Base-by-base conservation (phyloP, 2,888 invertebrate species). In the Sclerodermus sp. region DNA sequence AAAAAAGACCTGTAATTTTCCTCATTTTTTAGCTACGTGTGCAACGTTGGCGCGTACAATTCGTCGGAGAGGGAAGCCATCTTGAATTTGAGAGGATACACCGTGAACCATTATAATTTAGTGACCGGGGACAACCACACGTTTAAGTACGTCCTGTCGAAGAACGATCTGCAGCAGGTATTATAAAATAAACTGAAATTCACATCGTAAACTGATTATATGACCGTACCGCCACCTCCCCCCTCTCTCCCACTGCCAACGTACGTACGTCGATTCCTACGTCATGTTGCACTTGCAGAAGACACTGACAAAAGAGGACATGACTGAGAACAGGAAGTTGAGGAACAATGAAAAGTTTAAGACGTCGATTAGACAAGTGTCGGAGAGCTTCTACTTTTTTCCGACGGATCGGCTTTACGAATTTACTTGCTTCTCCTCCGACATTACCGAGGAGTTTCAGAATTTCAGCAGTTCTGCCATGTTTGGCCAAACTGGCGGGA, bases 11-110 rank as follows among this genome's bases (percentile, higher is more conserved):
- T n/a, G n/a, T n/a, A n/a, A n/a, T n/a, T n/a, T n/a, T n/a, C n/a
- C n/a, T n/a, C n/a, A n/a, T n/a, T n/a, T n/a, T 55, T 3, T 69
- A 87, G 87, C 15, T 85, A 85, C 66, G 73, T 82, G 46, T 87
- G 87, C 67, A 80, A 83, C 45, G 41, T 68, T 2, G 67, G 68
- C 23, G 39, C 56, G 39, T 52, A 45, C 34, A 76, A 81, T 45
- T 68, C 75, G 16, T 80, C 80, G 41, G 82, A 84, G 54, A 71
- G 77, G 4, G 74, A 80, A 29, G 71, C 75, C 1, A 79, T 87
- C 51, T 64, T 83, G 44, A 77, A 79, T 40, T 81, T 83, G 0
- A 79, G 79, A 56, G 80, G 79, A 8, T 88, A 87, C 66, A 82
- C 82, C 17, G 76, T 87, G 10, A 59, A 53, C 10, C 57, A 67